Conservation (phyloP, 2,797 vertebrate genomes). For the Gobio occitaniae region DNA sequence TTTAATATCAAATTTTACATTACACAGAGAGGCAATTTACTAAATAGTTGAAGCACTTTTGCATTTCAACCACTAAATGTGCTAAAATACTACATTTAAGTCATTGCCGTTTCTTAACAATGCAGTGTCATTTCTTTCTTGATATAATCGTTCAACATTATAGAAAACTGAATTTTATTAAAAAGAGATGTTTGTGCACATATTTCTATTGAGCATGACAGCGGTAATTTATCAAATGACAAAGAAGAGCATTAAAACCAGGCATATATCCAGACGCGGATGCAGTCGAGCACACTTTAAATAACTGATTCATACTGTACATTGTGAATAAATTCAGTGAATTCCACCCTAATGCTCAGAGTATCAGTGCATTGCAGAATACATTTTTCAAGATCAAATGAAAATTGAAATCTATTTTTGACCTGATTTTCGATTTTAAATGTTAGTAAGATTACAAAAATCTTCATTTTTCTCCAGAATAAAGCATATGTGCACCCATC, state of each 20-base stretch:
- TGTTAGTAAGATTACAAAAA: neutral
- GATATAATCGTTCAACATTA: neutral
- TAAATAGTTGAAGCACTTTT: neutral
- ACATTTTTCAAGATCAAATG: neutral
- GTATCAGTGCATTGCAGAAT: constrained; percentile 24
- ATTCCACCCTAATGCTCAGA: neutral
- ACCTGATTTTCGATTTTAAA: neutral
- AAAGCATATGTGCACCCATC: neutral
- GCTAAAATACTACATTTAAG: neutral
- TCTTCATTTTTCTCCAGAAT: constrained; percentile 26
- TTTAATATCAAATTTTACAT: neutral
- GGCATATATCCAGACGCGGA: neutral
- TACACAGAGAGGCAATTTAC: neutral
- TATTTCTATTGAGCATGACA: constrained; percentile 6
- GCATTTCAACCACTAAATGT: neutral
- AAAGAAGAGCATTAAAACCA: neutral
- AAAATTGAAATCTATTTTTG: neutral
- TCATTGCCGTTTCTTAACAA: neutral
- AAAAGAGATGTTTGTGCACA: constrained; percentile 4
- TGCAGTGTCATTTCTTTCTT: neutral
- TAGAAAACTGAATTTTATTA: neutral
- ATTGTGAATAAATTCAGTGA: neutral
- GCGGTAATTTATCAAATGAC: neutral
- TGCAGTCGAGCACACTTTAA: neutral
- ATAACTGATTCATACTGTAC: neutral